Percentiles rank a stretch among this genome's conserved stretches.
Evolutionary conservation across 1,140 invertebrate genomes (phyloP).

Genomic region (Zophobas morio): DNA sequence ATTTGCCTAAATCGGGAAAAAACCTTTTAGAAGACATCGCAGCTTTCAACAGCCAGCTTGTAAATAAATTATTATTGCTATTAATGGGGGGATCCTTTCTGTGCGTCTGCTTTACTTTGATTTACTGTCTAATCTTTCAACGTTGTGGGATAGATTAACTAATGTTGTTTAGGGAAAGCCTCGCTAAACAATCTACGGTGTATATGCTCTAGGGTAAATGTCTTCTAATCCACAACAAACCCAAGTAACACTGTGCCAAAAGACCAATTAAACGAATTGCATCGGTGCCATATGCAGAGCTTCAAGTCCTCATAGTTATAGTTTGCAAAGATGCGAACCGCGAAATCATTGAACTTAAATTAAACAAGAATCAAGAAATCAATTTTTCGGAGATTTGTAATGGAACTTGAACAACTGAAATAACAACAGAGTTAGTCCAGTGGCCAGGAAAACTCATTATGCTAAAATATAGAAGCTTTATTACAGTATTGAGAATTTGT

Average conservation of each 20-base stretch:
- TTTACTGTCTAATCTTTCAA: conserved; percentile 31
- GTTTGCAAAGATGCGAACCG: neutral
- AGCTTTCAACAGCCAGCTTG: conserved; percentile 9
- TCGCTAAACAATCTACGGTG: neutral
- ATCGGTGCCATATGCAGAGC: neutral
- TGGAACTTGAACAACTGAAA: too few relatives aligned
- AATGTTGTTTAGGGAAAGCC: conserved; percentile 4
- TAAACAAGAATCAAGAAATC: too few relatives aligned
- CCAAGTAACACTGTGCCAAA: conserved; percentile 5
- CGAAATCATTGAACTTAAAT: too few relatives aligned
- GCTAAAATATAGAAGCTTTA: too few relatives aligned
- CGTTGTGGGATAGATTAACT: conserved; percentile 21
- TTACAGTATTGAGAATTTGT: too few relatives aligned
- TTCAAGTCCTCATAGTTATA: neutral
- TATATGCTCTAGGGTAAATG: conserved; percentile 19
- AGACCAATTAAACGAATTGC: conserved; percentile 12
- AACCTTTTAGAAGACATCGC: conserved; percentile 18
- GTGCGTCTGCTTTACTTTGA: conserved; percentile 21
- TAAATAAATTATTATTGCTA: conserved; percentile 28
- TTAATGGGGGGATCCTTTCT: conserved; percentile 9
- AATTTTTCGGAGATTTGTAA: too few relatives aligned
- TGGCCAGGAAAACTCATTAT: too few relatives aligned
- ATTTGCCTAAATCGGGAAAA: conserved; percentile 28
- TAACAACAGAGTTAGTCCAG: too few relatives aligned
- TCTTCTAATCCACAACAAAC: conserved; percentile 22